These are phyloP conservation scores for Nysson spinosus DNA, from an alignment of 2,888 invertebrate species.

Conservation along the genomic window DNA sequence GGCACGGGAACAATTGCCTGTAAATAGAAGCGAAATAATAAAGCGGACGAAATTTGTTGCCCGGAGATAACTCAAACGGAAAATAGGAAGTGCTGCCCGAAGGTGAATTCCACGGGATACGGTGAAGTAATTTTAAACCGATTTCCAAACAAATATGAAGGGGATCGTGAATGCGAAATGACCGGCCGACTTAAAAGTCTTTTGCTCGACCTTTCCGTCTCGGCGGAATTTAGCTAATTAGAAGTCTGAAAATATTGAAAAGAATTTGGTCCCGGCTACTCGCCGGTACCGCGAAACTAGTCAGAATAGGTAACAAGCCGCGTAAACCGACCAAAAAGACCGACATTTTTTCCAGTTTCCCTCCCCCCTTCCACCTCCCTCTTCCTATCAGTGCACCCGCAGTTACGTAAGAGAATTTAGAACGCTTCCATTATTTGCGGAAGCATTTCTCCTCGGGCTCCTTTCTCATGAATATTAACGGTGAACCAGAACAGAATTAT, in stretches of 20 bases:
- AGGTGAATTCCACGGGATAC: too few relatives aligned
- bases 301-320: constrained; percentile 47
- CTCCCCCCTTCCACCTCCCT: too few relatives aligned
- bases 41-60: too few relatives aligned
- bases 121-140: too few relatives aligned
- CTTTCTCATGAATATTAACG: constrained; percentile 44
- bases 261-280: constrained; percentile 26
- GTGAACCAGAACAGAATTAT: constrained; percentile 1
- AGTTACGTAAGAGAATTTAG: constrained; percentile 33
- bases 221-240: constrained; percentile 29
- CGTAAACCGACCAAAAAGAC: constrained; percentile 34
- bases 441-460: constrained; percentile 28
- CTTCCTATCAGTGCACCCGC: constrained; percentile 12
- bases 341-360: constrained; percentile 35
- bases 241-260: constrained; percentile 33
- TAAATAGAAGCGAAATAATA: too few relatives aligned
- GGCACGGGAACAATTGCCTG: too few relatives aligned
- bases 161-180: too few relatives aligned
- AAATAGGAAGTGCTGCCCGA: too few relatives aligned
- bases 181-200: too few relatives aligned
- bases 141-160: too few relatives aligned
- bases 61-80: too few relatives aligned
- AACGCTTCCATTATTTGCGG: constrained; percentile 35
- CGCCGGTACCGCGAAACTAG: constrained; percentile 17
- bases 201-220: too few relatives aligned